phyloP scores from a whole-genome alignment of 1,140 invertebrate species.

The Thaumetopoea pityocampa region DNA sequence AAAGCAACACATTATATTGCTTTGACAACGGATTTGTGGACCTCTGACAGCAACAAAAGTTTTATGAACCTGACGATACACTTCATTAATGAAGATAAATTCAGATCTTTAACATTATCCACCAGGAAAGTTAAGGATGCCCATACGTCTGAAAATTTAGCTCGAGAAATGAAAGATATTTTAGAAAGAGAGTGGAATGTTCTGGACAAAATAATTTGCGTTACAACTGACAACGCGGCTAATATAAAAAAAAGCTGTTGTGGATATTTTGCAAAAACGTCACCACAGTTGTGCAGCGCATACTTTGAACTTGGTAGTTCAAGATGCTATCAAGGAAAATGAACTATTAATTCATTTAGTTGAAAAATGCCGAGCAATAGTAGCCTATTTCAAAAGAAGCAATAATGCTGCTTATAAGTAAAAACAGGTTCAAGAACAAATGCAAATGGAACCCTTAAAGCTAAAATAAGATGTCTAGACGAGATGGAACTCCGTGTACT shows the following conservation, averaged over 20 bases:
- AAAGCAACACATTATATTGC: constrained; percentile 20
- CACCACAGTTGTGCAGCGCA: constrained; percentile 6
- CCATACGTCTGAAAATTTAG: constrained; percentile 15
- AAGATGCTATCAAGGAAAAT: constrained; percentile 17
- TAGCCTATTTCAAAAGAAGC: constrained; percentile 10
- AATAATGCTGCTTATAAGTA: constrained; percentile 9
- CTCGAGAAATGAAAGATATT: constrained; percentile 16
- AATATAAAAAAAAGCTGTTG: constrained; percentile 9
- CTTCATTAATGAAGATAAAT: constrained; percentile 11
- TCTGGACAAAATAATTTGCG: constrained; percentile 4
- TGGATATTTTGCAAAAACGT: constrained; percentile 4
- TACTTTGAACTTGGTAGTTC: constrained; percentile 10
- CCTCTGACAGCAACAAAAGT: constrained; percentile 11
- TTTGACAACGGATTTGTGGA: constrained; percentile 14
- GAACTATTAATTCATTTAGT: constrained; percentile 9
- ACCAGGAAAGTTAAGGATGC: constrained; percentile 19
- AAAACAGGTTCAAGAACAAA: constrained; percentile 12
- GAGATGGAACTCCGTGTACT: constrained; percentile 21
- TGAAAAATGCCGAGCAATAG: constrained; percentile 14
- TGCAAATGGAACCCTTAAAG: constrained; percentile 16
- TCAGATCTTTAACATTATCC: constrained; percentile 10
- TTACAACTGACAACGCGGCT: constrained; percentile 6
- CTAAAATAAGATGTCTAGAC: constrained; percentile 20
- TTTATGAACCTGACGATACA: constrained; percentile 10
- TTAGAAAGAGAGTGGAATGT: constrained; percentile 10